Evolutionary conservation across 2,113 vertebrate genomes (phyloP), one percentile per base, ranked within the genome.

Genomic region (Aldabrachelys gigantea): DNA sequence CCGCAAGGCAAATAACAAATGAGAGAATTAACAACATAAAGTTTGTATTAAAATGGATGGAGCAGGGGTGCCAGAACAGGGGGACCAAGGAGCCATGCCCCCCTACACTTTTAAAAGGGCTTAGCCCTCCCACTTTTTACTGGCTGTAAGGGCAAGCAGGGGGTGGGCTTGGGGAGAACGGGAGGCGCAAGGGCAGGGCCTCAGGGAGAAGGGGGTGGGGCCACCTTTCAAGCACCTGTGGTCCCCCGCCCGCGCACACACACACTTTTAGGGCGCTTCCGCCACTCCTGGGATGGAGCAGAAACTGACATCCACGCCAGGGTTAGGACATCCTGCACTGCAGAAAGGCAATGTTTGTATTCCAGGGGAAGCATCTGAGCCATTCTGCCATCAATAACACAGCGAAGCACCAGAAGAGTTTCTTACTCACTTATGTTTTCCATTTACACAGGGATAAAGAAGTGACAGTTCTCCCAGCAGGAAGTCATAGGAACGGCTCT

Each of bases 401-500:
- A 65, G 12, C 76, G 17, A 59, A 91, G 57, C 80, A 89, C 47
- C 91, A 31, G 80, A 84, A 78, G 41, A 79, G 57, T 12, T 65
- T 72, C 54, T 17, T 84, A 69, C 89, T 96, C 12, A 0, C 62
- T 86, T 86, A 75, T 35, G 41, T 9, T 94, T 75, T 91, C 92
- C 86, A 87, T 59, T 84, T 79, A 83, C 11, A 38, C 59, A 35
- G 47, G 5, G 86, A 94, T 52, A 85, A 89, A 95, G 69, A 2
- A 83, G 89, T 84, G 93, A 75, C 10, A 93, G 76, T 29, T 92
- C 81, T 88, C 94, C 27, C 1, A 90, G 89, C 2, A 4, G 78
- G 62, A 94, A 96, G 89, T 62, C 62, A 83, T 86, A 82, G 56
- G 27, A 94, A 90, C 90, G 84, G 90, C 82, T 87, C 82, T 62